Base-by-base conservation (phyloP, 2,888 invertebrate species). In the Cordilura impudica region DNA sequence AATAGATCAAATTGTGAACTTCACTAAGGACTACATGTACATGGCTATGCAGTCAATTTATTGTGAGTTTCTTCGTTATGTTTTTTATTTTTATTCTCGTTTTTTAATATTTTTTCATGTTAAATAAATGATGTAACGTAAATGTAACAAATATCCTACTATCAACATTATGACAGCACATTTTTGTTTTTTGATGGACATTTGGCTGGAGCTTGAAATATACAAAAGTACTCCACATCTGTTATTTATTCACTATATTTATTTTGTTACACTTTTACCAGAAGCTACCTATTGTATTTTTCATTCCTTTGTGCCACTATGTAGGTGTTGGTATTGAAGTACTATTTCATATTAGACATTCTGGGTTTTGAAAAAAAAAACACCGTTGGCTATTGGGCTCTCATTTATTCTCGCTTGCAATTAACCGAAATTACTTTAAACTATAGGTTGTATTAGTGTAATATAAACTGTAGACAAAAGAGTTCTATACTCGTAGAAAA, bases 121-220 rank as follows among this genome's bases (percentile, higher is more conserved):
- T 61, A 31, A 56, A 78, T 78, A 73, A 73, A 78, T 78, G 78
- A 69, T 51, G 63, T 47, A 43, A 35, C 63, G 73, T 78, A 73
- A 72, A 69, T 69, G 63, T 78, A 71, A 73, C 58, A 69, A 78
- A 72, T 69, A 69, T 53, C 63, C 12, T 56, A 51, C 78, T 21
- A 77, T 71, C 70, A 77, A 60, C 58, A 39, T 60, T 71, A 69
- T 56, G 67, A 51, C 61, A 78, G 56, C 39, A 51, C 51, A 69
- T 67, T 67, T 78, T 78, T 69, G 49, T 58, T 58, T n/a, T 47
- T 39, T 73, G 69, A 73, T 63, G 51, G 69, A 51, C 70, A 47
- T 19, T 65, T 18, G 65, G 58, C 45, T 70, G 29, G 18, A 63
- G 31, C 31, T 39, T 56, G 47, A 12, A 14, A n/a, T 56, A 23